These are phyloP conservation scores for Drosophila nannoptera DNA, from an alignment of 1,140 invertebrate species.

Conservation along the genomic window DNA sequence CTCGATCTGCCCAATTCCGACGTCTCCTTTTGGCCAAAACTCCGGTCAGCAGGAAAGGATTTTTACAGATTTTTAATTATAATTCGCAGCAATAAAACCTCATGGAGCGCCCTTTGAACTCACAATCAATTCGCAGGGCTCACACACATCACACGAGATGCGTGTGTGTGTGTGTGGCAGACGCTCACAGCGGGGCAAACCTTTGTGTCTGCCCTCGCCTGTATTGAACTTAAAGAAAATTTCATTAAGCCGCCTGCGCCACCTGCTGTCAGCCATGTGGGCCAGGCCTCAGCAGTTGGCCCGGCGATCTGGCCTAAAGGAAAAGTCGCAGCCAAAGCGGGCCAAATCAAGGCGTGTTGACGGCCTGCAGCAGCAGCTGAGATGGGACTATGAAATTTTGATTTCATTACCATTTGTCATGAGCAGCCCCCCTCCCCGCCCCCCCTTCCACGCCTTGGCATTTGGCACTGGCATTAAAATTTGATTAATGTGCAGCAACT, in stretches of 20 bases:
- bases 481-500: conserved; percentile 52
- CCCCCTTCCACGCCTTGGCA: not conserved
- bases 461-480: conserved; percentile 24
- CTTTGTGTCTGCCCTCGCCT: not conserved
- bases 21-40: no score
- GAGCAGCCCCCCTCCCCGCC: not conserved
- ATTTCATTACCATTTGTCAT: conserved; percentile 28
- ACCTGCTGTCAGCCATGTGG: conserved; percentile 24
- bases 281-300: conserved; percentile 33
- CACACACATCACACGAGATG: no score
- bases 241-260: conserved; percentile 38
- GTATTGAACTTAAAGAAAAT: conserved; percentile 8
- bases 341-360: conserved; percentile 8
- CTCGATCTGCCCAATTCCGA: no score
- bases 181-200: conserved; percentile 11
- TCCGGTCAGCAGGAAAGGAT: no score
- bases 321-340: conserved; percentile 29
- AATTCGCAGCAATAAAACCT: no score
- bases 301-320: conserved; percentile 54
- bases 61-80: not conserved
- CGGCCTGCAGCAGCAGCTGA: not conserved
- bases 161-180: not conserved
- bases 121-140: no score
- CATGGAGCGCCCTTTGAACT: no score
- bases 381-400: conserved; percentile 19